Base-by-base conservation (phyloP, 2,888 invertebrate species). In the Melitaea athalia region DNA sequence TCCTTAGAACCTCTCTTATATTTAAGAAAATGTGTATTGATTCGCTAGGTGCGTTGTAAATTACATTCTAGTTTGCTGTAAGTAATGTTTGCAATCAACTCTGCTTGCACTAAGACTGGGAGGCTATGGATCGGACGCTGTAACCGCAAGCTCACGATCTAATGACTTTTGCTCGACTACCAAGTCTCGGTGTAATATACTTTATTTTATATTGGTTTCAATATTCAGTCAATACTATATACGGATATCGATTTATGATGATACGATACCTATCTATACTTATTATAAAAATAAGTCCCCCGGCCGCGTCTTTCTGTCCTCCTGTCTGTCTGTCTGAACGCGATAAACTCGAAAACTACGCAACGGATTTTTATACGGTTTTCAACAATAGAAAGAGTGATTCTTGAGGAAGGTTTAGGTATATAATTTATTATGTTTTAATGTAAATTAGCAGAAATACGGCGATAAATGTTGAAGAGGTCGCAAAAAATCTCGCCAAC, bases 131-230 rank as follows among this genome's bases (percentile, higher is more conserved):
- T 45, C 52, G 60, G 65, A 50, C 60, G 45, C 33, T 62, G 38
- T n/a, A 47, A 60, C 65, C 65, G 47, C 65, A 66, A 53, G 38
- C 64, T 64, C 67, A 50, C 67, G 59, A 61, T 67, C 67, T 67
- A 70, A 67, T 57, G 64, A 70, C 63, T 67, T 38, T 49, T 55
- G 69, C 62, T 69, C 42, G 42, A 69, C 64, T 59, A 53, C 50
- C 66, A 59, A 59, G 45, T 45, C 65, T 69, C 31, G n/a, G 65
- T 59, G 47, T 45, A 53, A 47, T 69, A 50, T 62, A 42, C 50
- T 43, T 60, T 53, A 53, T 42, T 66, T 59, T 50, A 64, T 50
- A 64, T 59, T 49, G 14, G 59, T 50, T 42, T 64, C 53, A 60
- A 47, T 45, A n/a, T 6, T n/a, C 5, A 49, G 14, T n/a, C 3